phyloP scores from a whole-genome alignment of 2,113 vertebrate species.

The Pogonocichla stellata region DNA sequence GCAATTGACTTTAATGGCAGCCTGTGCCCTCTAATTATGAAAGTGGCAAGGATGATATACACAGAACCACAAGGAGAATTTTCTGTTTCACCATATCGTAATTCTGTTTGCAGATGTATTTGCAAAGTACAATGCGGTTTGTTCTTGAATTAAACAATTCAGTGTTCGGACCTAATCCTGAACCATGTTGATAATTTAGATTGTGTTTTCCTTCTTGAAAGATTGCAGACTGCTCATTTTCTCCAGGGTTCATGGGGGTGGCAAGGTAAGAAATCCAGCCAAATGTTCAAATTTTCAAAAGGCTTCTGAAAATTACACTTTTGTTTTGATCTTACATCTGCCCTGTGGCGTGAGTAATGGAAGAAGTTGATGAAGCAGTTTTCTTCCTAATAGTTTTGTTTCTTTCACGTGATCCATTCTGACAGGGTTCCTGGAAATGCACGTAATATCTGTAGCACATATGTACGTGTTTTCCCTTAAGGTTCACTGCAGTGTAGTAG shows the following conservation, averaged over 20 bases:
- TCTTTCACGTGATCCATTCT: constrained; percentile 27
- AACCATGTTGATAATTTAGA: neutral
- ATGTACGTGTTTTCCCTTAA: constrained; percentile 58
- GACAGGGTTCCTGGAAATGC: constrained; percentile 45
- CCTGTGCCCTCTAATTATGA: constrained; percentile 40
- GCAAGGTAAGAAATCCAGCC: neutral
- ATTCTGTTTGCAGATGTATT: constrained; percentile 6
- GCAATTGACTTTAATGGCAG: constrained; percentile 42
- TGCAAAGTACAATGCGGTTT: neutral
- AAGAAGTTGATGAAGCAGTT: constrained; percentile 47
- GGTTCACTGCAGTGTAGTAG: constrained; percentile 12
- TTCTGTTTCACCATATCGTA: constrained; percentile 36
- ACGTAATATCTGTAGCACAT: neutral
- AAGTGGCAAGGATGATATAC: constrained; percentile 15
- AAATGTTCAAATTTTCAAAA: neutral
- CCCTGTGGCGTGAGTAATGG: neutral
- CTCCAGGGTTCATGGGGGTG: neutral
- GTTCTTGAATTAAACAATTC: neutral
- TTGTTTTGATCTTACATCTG: constrained; percentile 34
- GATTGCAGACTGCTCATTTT: neutral
- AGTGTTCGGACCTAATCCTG: neutral
- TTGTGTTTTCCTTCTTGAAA: neutral
- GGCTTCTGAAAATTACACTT: neutral
- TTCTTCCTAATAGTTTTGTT: constrained; percentile 20
- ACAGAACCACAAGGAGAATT: constrained; percentile 34